phyloP scores from a whole-genome alignment of 2,113 vertebrate genomes.

The Arothron firmamentum region DNA sequence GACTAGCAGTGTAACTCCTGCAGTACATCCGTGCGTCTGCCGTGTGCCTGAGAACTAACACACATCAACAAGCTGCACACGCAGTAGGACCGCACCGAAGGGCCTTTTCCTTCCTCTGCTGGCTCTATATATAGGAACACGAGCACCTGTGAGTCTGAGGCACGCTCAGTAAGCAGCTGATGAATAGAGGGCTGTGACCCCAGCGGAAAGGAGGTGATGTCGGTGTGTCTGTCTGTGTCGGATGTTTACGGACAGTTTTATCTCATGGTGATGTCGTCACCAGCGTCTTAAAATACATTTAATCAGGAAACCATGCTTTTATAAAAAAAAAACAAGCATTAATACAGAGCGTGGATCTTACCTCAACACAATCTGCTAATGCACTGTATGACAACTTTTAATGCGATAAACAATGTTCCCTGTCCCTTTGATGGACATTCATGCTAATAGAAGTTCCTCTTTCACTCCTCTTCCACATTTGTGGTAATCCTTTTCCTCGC shows the following conservation, averaged over 20 bases:
- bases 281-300: no score
- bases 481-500: constrained; percentile 22
- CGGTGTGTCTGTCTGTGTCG: constrained; percentile 25
- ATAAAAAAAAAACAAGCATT: no score
- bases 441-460: neutral
- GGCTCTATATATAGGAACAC: constrained; percentile 53
- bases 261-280: neutral
- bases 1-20: neutral
- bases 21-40: neutral
- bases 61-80: constrained; percentile 4
- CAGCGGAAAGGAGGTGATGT: constrained; percentile 45
- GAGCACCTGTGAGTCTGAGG: constrained; percentile 61
- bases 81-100: neutral
- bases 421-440: neutral
- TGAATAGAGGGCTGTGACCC: constrained; percentile 47
- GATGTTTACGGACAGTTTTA: constrained; percentile 2
- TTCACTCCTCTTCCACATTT: neutral
- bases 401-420: neutral
- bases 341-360: no score
- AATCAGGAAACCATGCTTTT: no score
- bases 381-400: no score
- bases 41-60: constrained; percentile 1
- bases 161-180: constrained; percentile 32
- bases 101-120: constrained; percentile 59
- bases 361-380: no score